Base-by-base conservation (phyloP, 2,797 vertebrate species). In the Emydoidea blandingii region DNA sequence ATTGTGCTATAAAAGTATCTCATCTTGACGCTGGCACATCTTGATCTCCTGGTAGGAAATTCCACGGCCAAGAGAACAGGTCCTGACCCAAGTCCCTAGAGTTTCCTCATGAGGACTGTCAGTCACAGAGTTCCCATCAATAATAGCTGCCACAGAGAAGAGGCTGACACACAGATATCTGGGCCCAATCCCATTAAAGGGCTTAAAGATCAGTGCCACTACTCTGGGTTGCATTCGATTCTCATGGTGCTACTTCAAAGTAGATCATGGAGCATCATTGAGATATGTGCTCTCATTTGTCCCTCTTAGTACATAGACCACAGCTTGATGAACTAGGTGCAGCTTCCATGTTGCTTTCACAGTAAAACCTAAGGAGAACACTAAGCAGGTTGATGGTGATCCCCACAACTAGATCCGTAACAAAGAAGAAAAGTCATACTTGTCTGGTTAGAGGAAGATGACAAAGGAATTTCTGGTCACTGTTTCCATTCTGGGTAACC, bases 381-480 rank as follows among this genome's bases (percentile, higher is more conserved):
- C 23, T 19, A 15, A 2, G 2, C 1, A n/a, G 27, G 5, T 12
- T 1, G 7, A n/a, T 6, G 8, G 34, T 41, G 76, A 34, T 3
- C 25, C 14, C 41, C 76, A 81, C 62, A 88, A 41, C 10, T 6
- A 18, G 6, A 4, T 0, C 8, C 18, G 34, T 29, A 34, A 53
- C 0, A 8, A 4, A 8, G 65, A 65, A 37, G 15, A 16, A 2
- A 83, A 85, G 56, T 21, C 1, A 2, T 3, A 10, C 12, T 41
- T 44, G 5, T 10, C 18, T 62, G 6, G 3, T 29, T 19, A 65
- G 59, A 62, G 62, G 62, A 65, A 62, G 56, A 85, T 62, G 41
- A 59, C 27, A 74, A 86, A n/a, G 37, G 44, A 41, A 44, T 84
- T 82, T 84, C 31, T 27, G 19, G 18, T 52, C 50, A 47, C 62